phyloP scores from a whole-genome alignment of 2,888 invertebrate genomes.

The Acanthosepion pharaonis region DNA sequence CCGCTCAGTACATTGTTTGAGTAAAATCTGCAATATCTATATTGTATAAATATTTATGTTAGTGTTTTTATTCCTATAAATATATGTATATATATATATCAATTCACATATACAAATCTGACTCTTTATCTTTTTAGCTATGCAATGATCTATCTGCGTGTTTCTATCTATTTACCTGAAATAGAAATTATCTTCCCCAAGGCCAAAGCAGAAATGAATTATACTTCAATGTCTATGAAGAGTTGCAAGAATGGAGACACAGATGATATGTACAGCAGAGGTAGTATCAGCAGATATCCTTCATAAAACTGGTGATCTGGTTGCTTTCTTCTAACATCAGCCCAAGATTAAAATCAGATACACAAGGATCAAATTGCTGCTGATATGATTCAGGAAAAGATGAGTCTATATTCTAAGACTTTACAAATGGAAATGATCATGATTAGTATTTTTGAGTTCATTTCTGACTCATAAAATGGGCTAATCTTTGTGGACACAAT shows the following conservation, averaged over 20 bases:
- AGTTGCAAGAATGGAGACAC: neutral
- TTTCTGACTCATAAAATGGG: neutral
- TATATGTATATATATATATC: neutral
- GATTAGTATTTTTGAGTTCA: neutral
- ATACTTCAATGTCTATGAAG: neutral
- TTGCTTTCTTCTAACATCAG: neutral
- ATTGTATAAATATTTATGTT: neutral
- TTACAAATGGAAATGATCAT: neutral
- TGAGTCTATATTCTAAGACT: neutral
- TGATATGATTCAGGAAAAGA: neutral
- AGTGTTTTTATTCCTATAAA: neutral
- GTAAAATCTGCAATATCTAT: neutral
- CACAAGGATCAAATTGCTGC: neutral
- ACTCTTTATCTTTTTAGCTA: neutral
- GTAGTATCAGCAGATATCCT: neutral
- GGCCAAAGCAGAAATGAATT: slow-evolving; percentile 5
- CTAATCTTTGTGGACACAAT: neutral
- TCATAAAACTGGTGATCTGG: neutral
- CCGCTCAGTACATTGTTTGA: neutral
- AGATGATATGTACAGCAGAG: neutral
- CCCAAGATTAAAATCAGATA: neutral
- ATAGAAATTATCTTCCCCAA: neutral
- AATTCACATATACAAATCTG: neutral
- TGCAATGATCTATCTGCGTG: neutral
- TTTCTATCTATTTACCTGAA: neutral